phyloP scores from a whole-genome alignment of 2,113 vertebrate species.

The Ibidorhyncha struthersii region DNA sequence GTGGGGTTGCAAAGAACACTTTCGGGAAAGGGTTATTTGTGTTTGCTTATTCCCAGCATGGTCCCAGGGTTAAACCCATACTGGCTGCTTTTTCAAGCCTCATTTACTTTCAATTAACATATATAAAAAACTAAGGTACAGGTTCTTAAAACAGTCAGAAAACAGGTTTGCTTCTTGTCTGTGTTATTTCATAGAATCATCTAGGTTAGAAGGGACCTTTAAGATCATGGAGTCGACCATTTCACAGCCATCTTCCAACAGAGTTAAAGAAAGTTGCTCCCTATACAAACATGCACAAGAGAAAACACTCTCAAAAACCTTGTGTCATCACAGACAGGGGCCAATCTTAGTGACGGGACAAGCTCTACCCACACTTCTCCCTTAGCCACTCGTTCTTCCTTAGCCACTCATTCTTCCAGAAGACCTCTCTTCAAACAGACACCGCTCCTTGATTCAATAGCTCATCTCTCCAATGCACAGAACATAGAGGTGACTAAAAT shows the following conservation, averaged over 20 bases:
- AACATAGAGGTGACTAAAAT: neutral
- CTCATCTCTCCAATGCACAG: neutral
- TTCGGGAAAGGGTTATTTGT: constrained; percentile 3
- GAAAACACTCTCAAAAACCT: neutral
- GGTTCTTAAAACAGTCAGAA: neutral
- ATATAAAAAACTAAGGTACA: neutral
- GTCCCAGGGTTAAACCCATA: neutral
- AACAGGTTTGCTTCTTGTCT: neutral
- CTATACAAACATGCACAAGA: neutral
- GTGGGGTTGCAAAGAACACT: neutral
- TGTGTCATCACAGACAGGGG: neutral
- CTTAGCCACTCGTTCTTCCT: neutral
- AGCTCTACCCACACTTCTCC: neutral
- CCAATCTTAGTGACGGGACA: neutral
- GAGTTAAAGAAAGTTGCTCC: neutral
- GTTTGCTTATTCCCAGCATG: neutral
- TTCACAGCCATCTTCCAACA: neutral
- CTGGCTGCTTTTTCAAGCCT: neutral
- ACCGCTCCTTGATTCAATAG: neutral
- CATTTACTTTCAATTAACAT: neutral
- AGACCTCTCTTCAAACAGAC: neutral
- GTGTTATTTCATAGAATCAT: neutral
- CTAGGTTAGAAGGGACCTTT: too few species aligned
- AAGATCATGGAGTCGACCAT: neutral
- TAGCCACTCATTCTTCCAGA: neutral